Evolutionary conservation across 2,113 vertebrate species (phyloP).

Genomic region (Leptodactylus fuscus): DNA sequence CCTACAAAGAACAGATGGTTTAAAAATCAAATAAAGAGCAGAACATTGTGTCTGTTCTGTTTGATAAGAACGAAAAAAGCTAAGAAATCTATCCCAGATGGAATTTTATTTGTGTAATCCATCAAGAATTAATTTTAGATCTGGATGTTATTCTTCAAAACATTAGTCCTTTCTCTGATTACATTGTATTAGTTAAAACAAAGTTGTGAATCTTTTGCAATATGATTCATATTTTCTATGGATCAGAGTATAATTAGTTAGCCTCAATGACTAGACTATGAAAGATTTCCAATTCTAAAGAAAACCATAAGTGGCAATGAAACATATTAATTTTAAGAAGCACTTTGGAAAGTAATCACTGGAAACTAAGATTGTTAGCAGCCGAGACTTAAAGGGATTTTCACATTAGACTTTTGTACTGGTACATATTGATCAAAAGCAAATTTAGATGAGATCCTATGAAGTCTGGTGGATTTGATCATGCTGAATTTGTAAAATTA

Average conservation of each 20-base stretch:
- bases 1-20: constrained; percentile 53
- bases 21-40: constrained; percentile 50
- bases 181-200: constrained; percentile 16
- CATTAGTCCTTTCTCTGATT: constrained; percentile 26
- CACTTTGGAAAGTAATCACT: background rate
- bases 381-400: background rate
- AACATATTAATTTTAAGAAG: background rate
- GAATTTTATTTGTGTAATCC: constrained; percentile 56
- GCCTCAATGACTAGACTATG: background rate
- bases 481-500: background rate
- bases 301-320: background rate
- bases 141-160: constrained; percentile 29
- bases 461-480: background rate
- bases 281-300: background rate
- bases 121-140: constrained; percentile 57
- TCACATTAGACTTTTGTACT: background rate
- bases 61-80: constrained; percentile 49
- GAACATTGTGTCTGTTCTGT: constrained; percentile 52
- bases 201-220: constrained; percentile 7
- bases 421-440: background rate
- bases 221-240: constrained; percentile 15
- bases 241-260: background rate
- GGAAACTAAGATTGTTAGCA: background rate
- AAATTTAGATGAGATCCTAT: background rate
- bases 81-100: constrained; percentile 55